Conservation (phyloP, 2,888 invertebrate species). For the Odontocerum albicorne region DNA sequence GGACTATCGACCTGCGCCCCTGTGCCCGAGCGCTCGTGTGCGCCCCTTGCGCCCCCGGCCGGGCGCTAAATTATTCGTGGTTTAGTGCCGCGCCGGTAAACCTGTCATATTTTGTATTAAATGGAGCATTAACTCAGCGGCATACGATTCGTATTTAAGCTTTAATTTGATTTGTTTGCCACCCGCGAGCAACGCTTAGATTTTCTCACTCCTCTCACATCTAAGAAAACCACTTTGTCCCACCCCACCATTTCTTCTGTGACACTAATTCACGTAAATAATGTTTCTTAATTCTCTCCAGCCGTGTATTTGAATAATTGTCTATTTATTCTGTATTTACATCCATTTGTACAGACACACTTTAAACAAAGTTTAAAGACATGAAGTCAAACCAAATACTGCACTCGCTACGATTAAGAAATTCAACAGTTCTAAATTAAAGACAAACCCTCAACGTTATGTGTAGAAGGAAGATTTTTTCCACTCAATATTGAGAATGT, state of each 20-base stretch:
- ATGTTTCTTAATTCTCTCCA: not conserved
- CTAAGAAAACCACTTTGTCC: not conserved
- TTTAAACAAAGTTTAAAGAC: too few species aligned
- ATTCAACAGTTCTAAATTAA: too few species aligned
- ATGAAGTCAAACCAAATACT: too few species aligned
- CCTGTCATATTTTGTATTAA: constrained; percentile 29
- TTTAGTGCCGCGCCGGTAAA: constrained; percentile 18
- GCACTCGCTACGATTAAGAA: too few species aligned
- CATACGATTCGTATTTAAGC: constrained; percentile 19
- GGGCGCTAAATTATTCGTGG: constrained; percentile 23
- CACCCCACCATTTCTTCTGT: not conserved
- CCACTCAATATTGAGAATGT: too few species aligned
- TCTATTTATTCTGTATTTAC: too few species aligned
- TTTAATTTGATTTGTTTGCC: constrained; percentile 25
- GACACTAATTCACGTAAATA: not conserved
- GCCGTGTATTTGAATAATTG: too few species aligned
- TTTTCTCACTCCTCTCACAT: not conserved
- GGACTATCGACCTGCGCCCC: constrained; percentile 11
- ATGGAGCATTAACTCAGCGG: constrained; percentile 28
- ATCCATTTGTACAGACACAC: too few species aligned
- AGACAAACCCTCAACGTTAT: too few species aligned
- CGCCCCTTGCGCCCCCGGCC: not conserved
- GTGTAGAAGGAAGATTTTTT: too few species aligned
- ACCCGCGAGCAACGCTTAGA: constrained; percentile 8
- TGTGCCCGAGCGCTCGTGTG: not conserved